These are phyloP conservation scores for Hetaerina titia DNA, from an alignment of 2,888 invertebrate species.

Conservation along the genomic window DNA sequence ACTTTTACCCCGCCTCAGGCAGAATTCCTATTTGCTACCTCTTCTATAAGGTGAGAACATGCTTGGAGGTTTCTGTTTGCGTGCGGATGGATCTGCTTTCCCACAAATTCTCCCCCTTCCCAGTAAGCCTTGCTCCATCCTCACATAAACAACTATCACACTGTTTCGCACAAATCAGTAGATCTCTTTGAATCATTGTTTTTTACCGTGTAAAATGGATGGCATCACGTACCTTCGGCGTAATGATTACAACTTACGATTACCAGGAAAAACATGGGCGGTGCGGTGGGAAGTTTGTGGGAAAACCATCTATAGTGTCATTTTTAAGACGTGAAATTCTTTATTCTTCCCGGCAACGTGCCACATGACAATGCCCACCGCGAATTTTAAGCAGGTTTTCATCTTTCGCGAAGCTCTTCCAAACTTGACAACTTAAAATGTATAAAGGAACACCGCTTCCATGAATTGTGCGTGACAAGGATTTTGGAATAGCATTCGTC, in stretches of 20 bases:
- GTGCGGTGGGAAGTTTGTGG: not conserved
- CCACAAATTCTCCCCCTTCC: no score
- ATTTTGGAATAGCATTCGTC: not conserved
- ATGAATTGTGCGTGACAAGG: slow-evolving; percentile 5
- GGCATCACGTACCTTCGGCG: not conserved
- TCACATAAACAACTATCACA: not conserved
- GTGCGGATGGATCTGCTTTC: no score
- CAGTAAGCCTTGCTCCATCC: not conserved
- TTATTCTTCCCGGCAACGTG: not conserved
- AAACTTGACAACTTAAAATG: not conserved
- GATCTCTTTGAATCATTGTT: not conserved
- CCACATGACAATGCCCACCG: not conserved
- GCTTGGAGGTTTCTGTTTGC: no score
- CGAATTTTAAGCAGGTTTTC: slow-evolving; percentile 13
- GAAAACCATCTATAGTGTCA: not conserved
- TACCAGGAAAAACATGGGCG: not conserved
- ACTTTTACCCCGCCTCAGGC: no score
- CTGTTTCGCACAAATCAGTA: not conserved
- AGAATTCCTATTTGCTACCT: no score
- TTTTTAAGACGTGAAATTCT: slow-evolving; percentile 9
- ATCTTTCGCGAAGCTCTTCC: not conserved
- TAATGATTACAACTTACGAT: not conserved
- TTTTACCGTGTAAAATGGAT: not conserved
- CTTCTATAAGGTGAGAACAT: no score
- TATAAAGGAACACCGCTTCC: not conserved